phyloP scores from a whole-genome alignment of 1,140 invertebrate species.

The Olivierus martensii region DNA sequence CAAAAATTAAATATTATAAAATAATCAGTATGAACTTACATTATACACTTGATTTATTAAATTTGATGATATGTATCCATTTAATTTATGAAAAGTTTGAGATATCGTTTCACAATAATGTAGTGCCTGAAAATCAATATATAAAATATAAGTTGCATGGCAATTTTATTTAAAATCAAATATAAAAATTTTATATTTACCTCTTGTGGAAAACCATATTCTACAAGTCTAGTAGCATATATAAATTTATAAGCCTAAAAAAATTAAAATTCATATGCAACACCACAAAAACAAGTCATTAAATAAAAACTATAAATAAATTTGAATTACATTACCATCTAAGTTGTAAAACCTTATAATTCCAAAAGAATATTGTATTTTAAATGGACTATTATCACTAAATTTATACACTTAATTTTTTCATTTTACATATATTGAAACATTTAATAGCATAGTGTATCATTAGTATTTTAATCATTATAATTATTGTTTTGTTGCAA shows the following conservation, averaged over 20 bases:
- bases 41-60: slow-evolving; percentile 49
- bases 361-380: no score
- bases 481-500: no score
- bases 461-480: no score
- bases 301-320: slow-evolving; percentile 4
- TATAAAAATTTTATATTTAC: no score
- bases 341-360: no score
- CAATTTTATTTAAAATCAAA: no score
- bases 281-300: neutral
- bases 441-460: no score
- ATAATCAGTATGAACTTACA: slow-evolving; percentile 19
- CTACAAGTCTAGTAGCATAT: slow-evolving; percentile 55
- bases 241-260: slow-evolving; percentile 33
- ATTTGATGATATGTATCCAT: slow-evolving; percentile 34
- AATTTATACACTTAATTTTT: no score
- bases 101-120: slow-evolving; percentile 69
- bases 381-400: no score
- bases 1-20: neutral
- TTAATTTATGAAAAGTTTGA: slow-evolving; percentile 38
- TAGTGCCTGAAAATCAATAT: slow-evolving; percentile 36
- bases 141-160: no score
- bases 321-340: neutral
- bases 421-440: no score
- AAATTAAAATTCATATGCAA: slow-evolving; percentile 5
- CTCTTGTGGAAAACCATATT: slow-evolving; percentile 59